Base-by-base conservation (phyloP, 2,113 vertebrate species). In the Hyaena hyaena region DNA sequence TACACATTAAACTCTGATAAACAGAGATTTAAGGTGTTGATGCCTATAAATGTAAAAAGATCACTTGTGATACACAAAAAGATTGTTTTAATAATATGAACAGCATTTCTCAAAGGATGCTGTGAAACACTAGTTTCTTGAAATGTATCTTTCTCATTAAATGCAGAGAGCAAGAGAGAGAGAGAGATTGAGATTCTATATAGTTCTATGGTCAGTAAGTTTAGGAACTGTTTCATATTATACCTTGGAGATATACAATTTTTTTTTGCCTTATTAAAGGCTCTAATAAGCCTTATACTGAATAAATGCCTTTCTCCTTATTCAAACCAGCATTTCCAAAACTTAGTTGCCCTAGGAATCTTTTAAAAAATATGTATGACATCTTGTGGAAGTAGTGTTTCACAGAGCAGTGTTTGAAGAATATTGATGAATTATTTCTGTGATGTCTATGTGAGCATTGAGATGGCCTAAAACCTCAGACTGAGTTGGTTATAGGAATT, bases 61-160 rank as follows among this genome's bases (percentile, higher is more conserved):
- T 90, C 28, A 63, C 0, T 82, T 35, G 26, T 69, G 53, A 69
- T 53, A 19, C 2, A 66, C 58, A 71, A 85, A 88, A 88, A 76
- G 19, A 93, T n/a, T 28, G 45, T 95, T 95, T 93, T 85, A 71
- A 69, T 81, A 73, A 96, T 84, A 48, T 77, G 79, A 63, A 65
- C 9, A 43, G 58, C 50, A 35, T 90, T 87, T 96, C 55, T 94
- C 93, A 87, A 86, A 97, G 84, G 39, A 50, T 65, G n/a, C 45
- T 66, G 10, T 73, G 50, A 45, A 89, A 61, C 4, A 45, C 10
- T 61, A 61, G 43, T 68, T 93, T 93, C 83, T 53, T 43, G 71
- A 77, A 53, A 61, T 71, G 7, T 31, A 55, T 68, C 28, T 83
- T 87, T 93, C 79, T 95, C 43, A 74, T 92, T 96, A 95, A 69